Evolutionary conservation across 1,140 invertebrate genomes (phyloP), one percentile per base, ranked within the genome.

Genomic region (Papilio helenus): DNA sequence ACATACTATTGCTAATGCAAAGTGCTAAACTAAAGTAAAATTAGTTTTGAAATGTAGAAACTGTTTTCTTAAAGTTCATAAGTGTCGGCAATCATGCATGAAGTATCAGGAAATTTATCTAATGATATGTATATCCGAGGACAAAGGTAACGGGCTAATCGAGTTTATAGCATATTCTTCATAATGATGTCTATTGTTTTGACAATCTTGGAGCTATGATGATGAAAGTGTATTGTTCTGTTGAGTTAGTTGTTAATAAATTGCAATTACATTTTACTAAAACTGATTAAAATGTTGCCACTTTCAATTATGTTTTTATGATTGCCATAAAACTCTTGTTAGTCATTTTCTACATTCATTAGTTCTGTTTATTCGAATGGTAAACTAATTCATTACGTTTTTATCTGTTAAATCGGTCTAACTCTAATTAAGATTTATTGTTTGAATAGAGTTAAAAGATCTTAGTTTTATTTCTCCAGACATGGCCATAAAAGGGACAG

Each of bases 161-260:
- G 7, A 61, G 58, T 61, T 26, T 26, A 26, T 12, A 61, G 58
- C 23, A 61, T 61, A 61, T 61, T 61, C 23, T 61, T 61, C 23
- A 26, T 26, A 61, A 23, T 61, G 3, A 55, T 61, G 58, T 61
- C 20, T 61, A 61, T 61, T 61, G 58, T 61, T 61, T 61, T 61
- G 23, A 61, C 58, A 29, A 61, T 20, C 49, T 20, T 26, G 26
- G 23, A 61, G 18, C 20, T 4, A 61, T 58, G 7, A 58, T 58
- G 55, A 26, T 61, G 58, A 26, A 55, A 51, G 5, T 55, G 18
- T 55, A 26, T 26, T 26, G 23, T 14, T 61, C 58, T 26, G 2
- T 61, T 61, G 12, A 61, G 23, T 26, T 29, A 26, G 1, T 61
- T 26, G 10, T 23, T 20, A 14, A 26, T 3, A 61, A 61, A 9